Evolutionary conservation across 2,797 vertebrate species (phyloP).

Genomic region (Tenualosa thibaudeaui): DNA sequence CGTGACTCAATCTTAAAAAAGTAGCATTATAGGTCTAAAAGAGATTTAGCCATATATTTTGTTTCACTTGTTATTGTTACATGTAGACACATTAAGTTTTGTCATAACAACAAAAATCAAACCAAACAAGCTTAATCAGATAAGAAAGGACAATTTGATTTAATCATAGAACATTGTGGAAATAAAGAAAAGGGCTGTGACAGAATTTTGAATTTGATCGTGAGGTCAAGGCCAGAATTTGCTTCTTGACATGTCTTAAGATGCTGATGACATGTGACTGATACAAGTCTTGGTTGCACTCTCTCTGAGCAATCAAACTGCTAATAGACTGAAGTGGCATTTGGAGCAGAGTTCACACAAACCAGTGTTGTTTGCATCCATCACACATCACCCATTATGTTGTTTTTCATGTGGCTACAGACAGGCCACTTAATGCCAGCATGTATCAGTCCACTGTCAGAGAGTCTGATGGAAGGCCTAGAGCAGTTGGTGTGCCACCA

Average conservation of each 20-base stretch:
- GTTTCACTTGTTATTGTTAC: not conserved
- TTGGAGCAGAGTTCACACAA: slow-evolving; percentile 25
- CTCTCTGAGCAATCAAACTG: not conserved
- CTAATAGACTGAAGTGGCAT: slow-evolving; percentile 2
- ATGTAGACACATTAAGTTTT: not conserved
- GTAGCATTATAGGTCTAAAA: not conserved
- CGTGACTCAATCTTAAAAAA: not conserved
- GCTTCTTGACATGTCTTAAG: not conserved
- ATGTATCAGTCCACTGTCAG: slow-evolving; percentile 32
- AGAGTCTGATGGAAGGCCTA: slow-evolving; percentile 40
- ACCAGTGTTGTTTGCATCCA: not conserved
- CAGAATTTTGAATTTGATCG: not conserved
- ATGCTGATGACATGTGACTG: slow-evolving; percentile 22
- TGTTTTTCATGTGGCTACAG: not conserved
- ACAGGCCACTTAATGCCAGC: slow-evolving; percentile 19
- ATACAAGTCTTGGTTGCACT: not conserved
- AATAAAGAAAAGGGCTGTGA: not conserved
- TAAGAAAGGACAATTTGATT: not conserved
- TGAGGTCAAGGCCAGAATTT: slow-evolving; percentile 21
- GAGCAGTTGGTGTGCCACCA: slow-evolving; percentile 33
- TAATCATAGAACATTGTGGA: not conserved
- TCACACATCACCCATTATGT: slow-evolving; percentile 35
- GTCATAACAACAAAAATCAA: not conserved
- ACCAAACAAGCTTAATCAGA: not conserved
- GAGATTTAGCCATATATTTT: not conserved